Evolutionary conservation across 1,140 invertebrate species (phyloP), one percentile per base, ranked within the genome.

Genomic region (Agrilus planipennis): DNA sequence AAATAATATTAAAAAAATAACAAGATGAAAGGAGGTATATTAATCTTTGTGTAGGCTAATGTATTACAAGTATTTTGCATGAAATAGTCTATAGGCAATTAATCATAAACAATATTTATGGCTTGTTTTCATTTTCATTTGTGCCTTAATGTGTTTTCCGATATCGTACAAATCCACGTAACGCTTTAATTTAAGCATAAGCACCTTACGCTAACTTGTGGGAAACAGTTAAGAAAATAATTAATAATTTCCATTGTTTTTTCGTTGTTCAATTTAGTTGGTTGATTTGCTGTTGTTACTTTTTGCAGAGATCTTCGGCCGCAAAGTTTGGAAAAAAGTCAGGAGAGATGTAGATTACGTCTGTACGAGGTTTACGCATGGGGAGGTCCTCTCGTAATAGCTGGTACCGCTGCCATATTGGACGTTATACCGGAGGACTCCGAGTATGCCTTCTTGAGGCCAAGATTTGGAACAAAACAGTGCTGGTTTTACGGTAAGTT

Each of bases 321-420:
- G 28, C 81, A 82, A 48, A 81, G 75, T 53, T 64, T 86, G 61
- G 84, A 87, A 62, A 82, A 82, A 58, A 76, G 79, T 51, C 84
- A 87, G 69, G 84, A 87, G 62, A 65, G 74, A 21, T 72, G 79
- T 41, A 70, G 84, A 25, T 71, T 86, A 34, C 69, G 81, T 27
- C 67, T 84, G 20, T 88, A 86, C 61, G 74, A 76, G 43, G 71
- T 78, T 47, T 88, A 86, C 63, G 84, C 84, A 25, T 88, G 82
- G 81, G 83, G 83, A 44, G 73, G 75, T 15, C 82, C 84, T 14
- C 66, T 86, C 37, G 52, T 83, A 29, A 77, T 86, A 45, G 75
- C 81, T 29, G 74, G 74, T 35, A 65, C 79, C 34, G 83, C 77
- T 15, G 75, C 75, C 15, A 65, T 79, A 45, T 64, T 85, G 28